A percentile compares a stretch with the other conserved stretches of the same genome.
Conservation (phyloP, 2,113 vertebrate genomes). For the Rhodinocichla rosea region DNA sequence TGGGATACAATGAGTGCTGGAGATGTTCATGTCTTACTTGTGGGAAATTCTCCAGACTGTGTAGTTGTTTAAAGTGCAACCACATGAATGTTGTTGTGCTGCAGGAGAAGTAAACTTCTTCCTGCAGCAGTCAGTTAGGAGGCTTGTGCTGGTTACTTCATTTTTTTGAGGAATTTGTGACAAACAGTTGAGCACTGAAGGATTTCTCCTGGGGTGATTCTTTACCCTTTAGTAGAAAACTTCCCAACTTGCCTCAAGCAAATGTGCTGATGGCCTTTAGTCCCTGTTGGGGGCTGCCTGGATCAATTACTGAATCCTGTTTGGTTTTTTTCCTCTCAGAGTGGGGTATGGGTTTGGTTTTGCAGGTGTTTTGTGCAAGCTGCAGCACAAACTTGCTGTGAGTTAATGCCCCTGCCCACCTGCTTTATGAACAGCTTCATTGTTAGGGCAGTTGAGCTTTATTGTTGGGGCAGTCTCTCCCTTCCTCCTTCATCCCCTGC, state of each 20-base stretch:
- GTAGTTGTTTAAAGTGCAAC: not conserved
- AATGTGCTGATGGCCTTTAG: rapidly evolving
- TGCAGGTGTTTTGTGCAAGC: not conserved
- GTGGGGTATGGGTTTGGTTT: not conserved
- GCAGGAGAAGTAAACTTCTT: not conserved
- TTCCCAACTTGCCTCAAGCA: not conserved
- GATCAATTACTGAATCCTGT: rapidly evolving
- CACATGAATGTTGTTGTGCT: rapidly evolving
- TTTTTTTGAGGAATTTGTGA: not conserved
- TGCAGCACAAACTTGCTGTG: not conserved
- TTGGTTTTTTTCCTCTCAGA: rapidly evolving
- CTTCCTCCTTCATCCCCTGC: not conserved
- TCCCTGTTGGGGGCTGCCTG: rapidly evolving
- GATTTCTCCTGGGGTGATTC: not conserved
- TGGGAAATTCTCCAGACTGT: not conserved
- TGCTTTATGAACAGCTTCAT: not conserved
- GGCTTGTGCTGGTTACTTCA: rapidly evolving
- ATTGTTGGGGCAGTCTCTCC: not conserved
- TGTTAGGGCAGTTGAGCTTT: not conserved
- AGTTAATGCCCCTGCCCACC: not conserved
- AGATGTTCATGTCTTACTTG: rapidly evolving
- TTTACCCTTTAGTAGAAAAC: not conserved
- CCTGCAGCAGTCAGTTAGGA: not conserved
- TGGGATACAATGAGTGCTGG: not conserved
- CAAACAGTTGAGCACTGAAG: not conserved